Conservation (phyloP, 2,888 invertebrate species). For the Machimus atricapillus region DNA sequence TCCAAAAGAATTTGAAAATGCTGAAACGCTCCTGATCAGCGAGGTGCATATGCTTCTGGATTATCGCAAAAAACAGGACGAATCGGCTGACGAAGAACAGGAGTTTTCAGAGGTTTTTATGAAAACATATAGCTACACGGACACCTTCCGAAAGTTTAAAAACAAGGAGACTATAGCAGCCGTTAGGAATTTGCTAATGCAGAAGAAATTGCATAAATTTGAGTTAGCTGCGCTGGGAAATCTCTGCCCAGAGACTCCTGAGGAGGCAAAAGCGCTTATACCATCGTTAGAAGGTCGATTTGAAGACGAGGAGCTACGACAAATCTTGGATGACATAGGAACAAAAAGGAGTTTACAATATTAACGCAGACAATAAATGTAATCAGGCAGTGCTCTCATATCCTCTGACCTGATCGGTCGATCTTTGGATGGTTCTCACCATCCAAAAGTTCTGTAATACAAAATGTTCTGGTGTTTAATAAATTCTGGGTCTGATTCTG, state of each 20-base stretch:
- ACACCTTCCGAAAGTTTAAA: constrained; percentile 95
- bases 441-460: too few species aligned
- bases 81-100: constrained; percentile 97
- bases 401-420: too few species aligned
- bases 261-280: constrained; percentile 97
- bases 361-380: constrained; percentile 60
- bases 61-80: constrained; percentile 96
- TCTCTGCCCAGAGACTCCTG: constrained; percentile 97
- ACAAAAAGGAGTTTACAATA: constrained; percentile 98
- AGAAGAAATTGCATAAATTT: constrained; percentile 97
- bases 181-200: constrained; percentile 89
- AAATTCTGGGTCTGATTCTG: too few species aligned
- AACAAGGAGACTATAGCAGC: constrained; percentile 98
- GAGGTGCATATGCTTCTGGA: constrained; percentile 96
- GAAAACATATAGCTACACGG: constrained; percentile 96
- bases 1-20: constrained; percentile 99
- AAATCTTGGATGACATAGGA: constrained; percentile 96
- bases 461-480: too few species aligned
- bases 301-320: constrained; percentile 97
- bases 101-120: constrained; percentile 98
- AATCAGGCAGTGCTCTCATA: too few species aligned
- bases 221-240: constrained; percentile 97
- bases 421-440: too few species aligned
- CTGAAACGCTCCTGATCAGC: constrained; percentile 95
- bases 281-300: constrained; percentile 96